phyloP scores from a whole-genome alignment of 1,140 invertebrate genomes.

The Hyles euphorbiae region DNA sequence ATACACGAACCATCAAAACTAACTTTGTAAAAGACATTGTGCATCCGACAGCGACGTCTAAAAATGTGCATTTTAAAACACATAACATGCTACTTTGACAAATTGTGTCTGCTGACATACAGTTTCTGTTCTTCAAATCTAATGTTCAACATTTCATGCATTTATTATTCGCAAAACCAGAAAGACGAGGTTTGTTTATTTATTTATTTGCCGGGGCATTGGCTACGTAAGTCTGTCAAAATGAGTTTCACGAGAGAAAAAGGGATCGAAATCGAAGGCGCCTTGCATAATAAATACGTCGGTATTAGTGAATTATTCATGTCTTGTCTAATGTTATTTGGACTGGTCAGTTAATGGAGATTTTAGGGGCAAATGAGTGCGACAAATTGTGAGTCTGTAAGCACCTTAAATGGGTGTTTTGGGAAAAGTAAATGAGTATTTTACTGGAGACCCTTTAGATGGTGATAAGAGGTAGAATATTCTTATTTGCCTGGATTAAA shows the following conservation, averaged over 20 bases:
- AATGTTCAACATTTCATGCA: background rate
- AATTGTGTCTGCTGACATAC: background rate
- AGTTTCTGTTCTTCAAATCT: background rate
- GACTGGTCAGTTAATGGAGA: background rate
- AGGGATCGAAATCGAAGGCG: constrained; percentile 7
- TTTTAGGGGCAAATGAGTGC: background rate
- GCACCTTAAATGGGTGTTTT: too few relatives aligned
- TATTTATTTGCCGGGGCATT: constrained; percentile 1
- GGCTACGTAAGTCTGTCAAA: constrained; percentile 1
- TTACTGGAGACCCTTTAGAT: too few relatives aligned
- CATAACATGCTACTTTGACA: background rate
- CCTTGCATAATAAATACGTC: constrained; percentile 5
- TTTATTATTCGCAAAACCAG: background rate
- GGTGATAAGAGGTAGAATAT: too few relatives aligned
- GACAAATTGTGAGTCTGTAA: too few relatives aligned
- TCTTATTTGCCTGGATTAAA: too few relatives aligned
- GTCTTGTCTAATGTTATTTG: constrained; percentile 5
- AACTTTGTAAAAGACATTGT: too few relatives aligned
- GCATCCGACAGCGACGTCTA: too few relatives aligned
- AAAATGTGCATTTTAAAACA: too few relatives aligned
- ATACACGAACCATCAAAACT: too few relatives aligned
- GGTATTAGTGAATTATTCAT: constrained; percentile 5
- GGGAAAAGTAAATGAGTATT: too few relatives aligned
- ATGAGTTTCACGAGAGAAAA: constrained; percentile 3
- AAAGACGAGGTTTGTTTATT: background rate